These are phyloP conservation scores for Julus scandinavius DNA, from an alignment of 2,888 invertebrate species.

Conservation along the genomic window DNA sequence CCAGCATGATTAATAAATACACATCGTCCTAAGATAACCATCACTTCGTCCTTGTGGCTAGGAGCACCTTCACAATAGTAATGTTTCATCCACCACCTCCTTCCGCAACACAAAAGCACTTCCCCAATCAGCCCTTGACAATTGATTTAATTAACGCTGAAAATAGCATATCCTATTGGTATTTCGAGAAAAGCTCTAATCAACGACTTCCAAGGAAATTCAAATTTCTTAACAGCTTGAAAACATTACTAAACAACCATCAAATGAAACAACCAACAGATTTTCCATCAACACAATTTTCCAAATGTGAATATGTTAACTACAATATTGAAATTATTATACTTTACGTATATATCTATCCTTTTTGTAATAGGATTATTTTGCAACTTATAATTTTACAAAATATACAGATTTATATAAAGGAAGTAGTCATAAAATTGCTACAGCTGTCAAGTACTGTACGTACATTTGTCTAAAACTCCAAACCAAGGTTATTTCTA, in stretches of 20 bases:
- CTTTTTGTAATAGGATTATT: too few species aligned
- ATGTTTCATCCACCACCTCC: not conserved
- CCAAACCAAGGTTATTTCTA: not conserved
- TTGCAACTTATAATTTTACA: too few species aligned
- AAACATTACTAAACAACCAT: not conserved
- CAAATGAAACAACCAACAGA: too few species aligned
- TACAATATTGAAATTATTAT: too few species aligned
- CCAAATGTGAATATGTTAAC: too few species aligned
- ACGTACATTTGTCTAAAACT: not conserved
- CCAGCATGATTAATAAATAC: conserved; percentile 40
- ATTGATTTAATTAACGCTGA: not conserved
- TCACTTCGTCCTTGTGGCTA: conserved; percentile 35
- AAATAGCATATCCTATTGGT: not conserved
- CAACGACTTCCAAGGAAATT: not conserved
- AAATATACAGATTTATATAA: too few species aligned
- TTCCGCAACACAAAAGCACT: not conserved
- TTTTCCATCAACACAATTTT: too few species aligned
- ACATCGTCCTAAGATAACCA: conserved; percentile 34
- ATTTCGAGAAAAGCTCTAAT: not conserved
- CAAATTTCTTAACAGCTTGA: not conserved
- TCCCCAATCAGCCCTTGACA: not conserved
- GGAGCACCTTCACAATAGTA: conserved; percentile 14
- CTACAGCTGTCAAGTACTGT: too few species aligned
- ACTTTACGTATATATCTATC: too few species aligned
- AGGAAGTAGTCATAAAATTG: too few species aligned